Evolutionary conservation across 1,140 invertebrate genomes (phyloP).

Genomic region (Anoplophora glabripennis): DNA sequence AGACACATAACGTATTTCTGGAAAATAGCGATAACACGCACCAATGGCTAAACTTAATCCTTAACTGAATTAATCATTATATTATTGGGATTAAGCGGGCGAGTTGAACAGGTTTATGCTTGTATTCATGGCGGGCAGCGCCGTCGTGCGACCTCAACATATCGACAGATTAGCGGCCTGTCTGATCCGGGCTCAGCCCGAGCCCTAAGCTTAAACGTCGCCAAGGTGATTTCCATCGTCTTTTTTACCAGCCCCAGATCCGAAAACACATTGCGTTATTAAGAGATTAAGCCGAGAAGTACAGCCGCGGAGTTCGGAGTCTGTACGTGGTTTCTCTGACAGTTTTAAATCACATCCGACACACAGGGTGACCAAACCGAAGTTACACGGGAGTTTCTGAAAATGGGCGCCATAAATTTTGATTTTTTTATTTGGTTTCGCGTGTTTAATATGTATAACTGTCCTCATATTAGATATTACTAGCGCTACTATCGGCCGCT

Average conservation of each 20-base stretch:
- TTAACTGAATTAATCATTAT: slow-evolving; percentile 40
- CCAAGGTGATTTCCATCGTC: slow-evolving; percentile 37
- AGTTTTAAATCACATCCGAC: no score
- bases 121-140: slow-evolving; percentile 30
- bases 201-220: slow-evolving; percentile 28
- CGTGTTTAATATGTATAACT: no score
- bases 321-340: no score
- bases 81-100: slow-evolving; percentile 41
- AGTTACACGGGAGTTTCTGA: no score
- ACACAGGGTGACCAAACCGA: no score
- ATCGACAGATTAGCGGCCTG: slow-evolving; percentile 42
- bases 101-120: slow-evolving; percentile 42
- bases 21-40: slow-evolving; percentile 43
- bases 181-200: slow-evolving; percentile 38
- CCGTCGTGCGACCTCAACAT: slow-evolving; percentile 40
- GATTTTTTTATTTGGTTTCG: no score
- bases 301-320: no score
- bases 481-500: no score
- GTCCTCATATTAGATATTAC: no score
- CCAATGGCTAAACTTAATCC: slow-evolving; percentile 43
- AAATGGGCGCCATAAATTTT: no score
- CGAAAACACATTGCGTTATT: no score
- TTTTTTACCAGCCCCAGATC: slow-evolving; percentile 1
- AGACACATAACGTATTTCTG: slow-evolving; percentile 29
- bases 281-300: no score